Percentiles rank a stretch among this genome's conserved stretches.
Conservation (phyloP, 2,888 invertebrate species). For the Chrysotoxum bicinctum region DNA sequence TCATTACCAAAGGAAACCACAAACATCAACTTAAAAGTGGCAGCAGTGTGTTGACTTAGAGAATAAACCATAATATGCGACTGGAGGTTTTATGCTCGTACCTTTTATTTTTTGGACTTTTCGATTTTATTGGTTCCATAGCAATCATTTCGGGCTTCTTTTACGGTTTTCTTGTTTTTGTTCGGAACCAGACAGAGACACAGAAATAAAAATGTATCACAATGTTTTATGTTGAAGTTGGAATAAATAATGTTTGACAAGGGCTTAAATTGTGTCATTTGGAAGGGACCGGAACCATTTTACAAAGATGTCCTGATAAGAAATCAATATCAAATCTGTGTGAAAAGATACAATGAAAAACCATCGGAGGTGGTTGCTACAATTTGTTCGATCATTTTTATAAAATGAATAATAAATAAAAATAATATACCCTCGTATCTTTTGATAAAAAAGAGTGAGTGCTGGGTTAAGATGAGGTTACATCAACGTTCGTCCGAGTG, state of each 20-base stretch:
- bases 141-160: constrained; percentile 19
- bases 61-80: constrained; percentile 20
- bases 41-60: constrained; percentile 5
- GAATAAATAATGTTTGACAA: constrained; percentile 26
- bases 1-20: constrained; percentile 21
- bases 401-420: not conserved
- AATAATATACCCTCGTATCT: too few species aligned
- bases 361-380: not conserved
- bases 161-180: constrained; percentile 29
- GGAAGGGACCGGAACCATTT: constrained; percentile 18
- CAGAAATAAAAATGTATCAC: constrained; percentile 18
- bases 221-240: constrained; percentile 10
- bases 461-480: too few species aligned
- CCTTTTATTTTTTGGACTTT: not conserved
- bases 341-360: not conserved
- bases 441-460: too few species aligned
- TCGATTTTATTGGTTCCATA: not conserved
- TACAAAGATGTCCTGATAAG: constrained; percentile 22
- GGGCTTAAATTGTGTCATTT: constrained; percentile 22
- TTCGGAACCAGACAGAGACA: not conserved
- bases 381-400: constrained; percentile 7
- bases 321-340: constrained; percentile 13
- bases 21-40: constrained; percentile 32
- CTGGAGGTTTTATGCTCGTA: constrained; percentile 17
- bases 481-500: too few species aligned